These are phyloP conservation scores for Barypeithes pellucidus DNA, from an alignment of 2,888 invertebrate species.

Conservation along the genomic window DNA sequence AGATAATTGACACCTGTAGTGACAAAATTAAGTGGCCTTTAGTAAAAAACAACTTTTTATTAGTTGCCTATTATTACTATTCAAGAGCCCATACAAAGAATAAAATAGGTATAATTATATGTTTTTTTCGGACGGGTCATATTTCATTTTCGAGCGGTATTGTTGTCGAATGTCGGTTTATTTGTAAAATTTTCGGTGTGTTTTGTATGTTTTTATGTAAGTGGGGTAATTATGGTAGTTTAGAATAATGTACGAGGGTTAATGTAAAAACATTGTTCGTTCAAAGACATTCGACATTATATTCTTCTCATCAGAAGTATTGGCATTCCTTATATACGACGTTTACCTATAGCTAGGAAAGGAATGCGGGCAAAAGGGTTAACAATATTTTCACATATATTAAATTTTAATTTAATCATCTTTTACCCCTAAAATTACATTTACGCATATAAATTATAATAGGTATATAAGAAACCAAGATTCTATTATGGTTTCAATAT, in stretches of 20 bases:
- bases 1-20: conserved; percentile 43
- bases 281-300: too few species aligned
- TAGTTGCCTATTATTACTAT: conserved; percentile 8
- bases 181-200: not conserved
- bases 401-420: too few species aligned
- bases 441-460: too few species aligned
- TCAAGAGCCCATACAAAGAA: conserved; percentile 23
- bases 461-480: too few species aligned
- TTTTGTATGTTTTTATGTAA: conserved; percentile 7
- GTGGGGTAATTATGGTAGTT: not conserved
- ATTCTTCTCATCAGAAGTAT: too few species aligned
- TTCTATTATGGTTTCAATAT: too few species aligned
- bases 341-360: too few species aligned
- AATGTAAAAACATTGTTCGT: not conserved
- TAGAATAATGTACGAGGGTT: not conserved
- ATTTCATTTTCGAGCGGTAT: conserved; percentile 14
- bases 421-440: too few species aligned
- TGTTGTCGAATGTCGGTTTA: conserved; percentile 4
- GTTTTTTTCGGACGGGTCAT: conserved; percentile 10
- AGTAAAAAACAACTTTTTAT: conserved; percentile 35
- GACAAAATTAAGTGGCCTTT: conserved; percentile 48
- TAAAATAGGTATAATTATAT: conserved; percentile 25
- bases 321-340: too few species aligned
- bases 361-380: too few species aligned
- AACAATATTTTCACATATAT: too few species aligned